Conservation (phyloP, 1,140 invertebrate species). For the Paramacrobiotus metropolitanus region DNA sequence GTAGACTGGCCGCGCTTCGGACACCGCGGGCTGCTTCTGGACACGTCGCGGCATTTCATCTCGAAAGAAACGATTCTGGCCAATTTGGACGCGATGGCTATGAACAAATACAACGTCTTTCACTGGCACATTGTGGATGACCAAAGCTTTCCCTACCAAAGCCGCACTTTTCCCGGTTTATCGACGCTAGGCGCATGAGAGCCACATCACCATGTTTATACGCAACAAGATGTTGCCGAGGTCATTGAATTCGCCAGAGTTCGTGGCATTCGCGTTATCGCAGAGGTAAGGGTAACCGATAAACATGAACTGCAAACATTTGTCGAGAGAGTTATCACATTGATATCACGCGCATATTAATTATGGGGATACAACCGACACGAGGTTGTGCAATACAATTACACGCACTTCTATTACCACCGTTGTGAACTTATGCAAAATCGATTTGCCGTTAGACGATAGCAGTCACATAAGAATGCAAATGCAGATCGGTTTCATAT, state of each 20-base stretch:
- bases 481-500: too few relatives aligned
- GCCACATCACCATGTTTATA: constrained; percentile 39
- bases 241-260: constrained; percentile 50
- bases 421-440: too few relatives aligned
- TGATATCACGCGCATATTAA: too few relatives aligned
- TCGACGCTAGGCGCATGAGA: constrained; percentile 37
- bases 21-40: constrained; percentile 51
- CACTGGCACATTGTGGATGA: constrained; percentile 88
- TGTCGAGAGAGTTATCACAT: too few relatives aligned
- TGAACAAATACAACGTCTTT: constrained; percentile 65
- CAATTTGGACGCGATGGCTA: constrained; percentile 47
- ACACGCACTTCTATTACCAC: too few relatives aligned
- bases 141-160: constrained; percentile 65
- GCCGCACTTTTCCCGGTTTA: constrained; percentile 38
- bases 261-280: constrained; percentile 59
- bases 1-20: constrained; percentile 43
- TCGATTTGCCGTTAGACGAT: too few relatives aligned
- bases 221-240: constrained; percentile 32
- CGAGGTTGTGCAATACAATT: too few relatives aligned
- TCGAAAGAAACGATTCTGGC: constrained; percentile 34
- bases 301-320: too few relatives aligned
- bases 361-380: too few relatives aligned
- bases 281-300: too few relatives aligned
- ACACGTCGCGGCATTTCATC: constrained; percentile 57
- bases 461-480: too few relatives aligned